Percentiles rank a stretch among this genome's conserved stretches.
Evolutionary conservation across 2,797 vertebrate species (phyloP).

Genomic region (Limnodromus scolopaceus): DNA sequence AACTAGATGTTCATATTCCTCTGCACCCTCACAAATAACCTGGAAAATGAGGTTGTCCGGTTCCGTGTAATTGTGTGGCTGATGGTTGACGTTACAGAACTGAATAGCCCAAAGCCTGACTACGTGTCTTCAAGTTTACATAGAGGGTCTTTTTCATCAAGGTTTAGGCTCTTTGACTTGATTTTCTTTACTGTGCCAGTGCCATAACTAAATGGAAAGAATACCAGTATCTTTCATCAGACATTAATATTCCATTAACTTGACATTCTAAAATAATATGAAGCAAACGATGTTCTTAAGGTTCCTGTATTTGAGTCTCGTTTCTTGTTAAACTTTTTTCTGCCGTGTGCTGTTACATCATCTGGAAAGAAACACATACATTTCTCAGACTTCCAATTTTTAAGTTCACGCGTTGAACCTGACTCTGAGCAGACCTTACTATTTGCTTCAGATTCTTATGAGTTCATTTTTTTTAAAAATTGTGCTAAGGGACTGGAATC

Average conservation of each 20-base stretch:
- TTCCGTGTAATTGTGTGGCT: fast-evolving
- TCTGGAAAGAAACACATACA: not conserved
- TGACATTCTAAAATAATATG: not conserved
- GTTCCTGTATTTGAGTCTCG: not conserved
- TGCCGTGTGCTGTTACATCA: not conserved
- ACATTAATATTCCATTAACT: not conserved
- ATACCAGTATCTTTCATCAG: not conserved
- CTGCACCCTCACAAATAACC: not conserved
- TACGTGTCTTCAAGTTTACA: not conserved
- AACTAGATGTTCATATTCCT: not conserved
- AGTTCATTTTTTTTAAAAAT: not conserved
- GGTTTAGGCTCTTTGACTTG: not conserved
- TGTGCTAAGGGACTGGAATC: not conserved
- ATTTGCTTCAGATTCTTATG: not conserved
- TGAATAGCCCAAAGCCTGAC: not conserved
- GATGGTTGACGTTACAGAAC: not conserved
- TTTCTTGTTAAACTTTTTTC: not conserved
- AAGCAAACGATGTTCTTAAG: not conserved
- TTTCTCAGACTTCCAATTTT: not conserved
- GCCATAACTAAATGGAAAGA: not conserved
- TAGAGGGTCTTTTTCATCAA: not conserved
- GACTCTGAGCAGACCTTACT: not conserved
- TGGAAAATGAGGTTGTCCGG: not conserved
- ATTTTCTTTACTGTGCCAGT: not conserved
- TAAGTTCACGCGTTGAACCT: not conserved